Base-by-base conservation (phyloP, 2,113 vertebrate species). In the Turnix velox region DNA sequence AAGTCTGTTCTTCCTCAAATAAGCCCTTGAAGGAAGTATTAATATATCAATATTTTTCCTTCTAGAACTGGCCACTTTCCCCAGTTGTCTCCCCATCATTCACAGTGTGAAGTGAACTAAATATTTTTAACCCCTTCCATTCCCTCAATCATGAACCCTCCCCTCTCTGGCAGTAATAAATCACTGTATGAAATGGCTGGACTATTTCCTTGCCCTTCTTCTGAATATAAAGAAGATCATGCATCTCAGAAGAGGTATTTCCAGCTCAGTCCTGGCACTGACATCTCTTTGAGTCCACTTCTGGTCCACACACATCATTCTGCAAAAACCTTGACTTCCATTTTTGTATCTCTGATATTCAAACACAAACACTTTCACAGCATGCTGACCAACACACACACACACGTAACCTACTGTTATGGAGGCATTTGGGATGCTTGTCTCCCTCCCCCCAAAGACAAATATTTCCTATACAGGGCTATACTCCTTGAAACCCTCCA, bases 1-100 rank as follows among this genome's bases (percentile, higher is more conserved):
- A 87, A 96, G 71, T 68, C 91, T 93, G 87, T 79, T 89, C 95
- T 87, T 87, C 77, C 84, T 94, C 81, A 72, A 87, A 84, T 42
- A 92, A 87, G 81, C 74, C 74, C 67, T 91, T 87, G 87, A 94
- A 94, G 77, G 69, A 88, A 49, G 71, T 75, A 93, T 88, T 94
- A 93, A 89, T 94, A 72, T 31, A 93, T 92, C 81, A 92, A 93
- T 45, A 73, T 62, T 88, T 90, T 87, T 88, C 58, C 86, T 87
- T 84, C 73, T 31, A 5, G 23, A 79, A 78, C 84, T 37, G 74
- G 52, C 71, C n/a, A n/a, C 66, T 76, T 65, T 71, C 68, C 39
- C 28, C 35, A 17, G 14, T 24, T 80, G 31, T 58, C 63, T 93
- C 40, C 75, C 18, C 27, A 18, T 49, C 84, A 67, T 49, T 81